Base-by-base conservation (phyloP, 1,140 invertebrate species). In the Homarus americanus region DNA sequence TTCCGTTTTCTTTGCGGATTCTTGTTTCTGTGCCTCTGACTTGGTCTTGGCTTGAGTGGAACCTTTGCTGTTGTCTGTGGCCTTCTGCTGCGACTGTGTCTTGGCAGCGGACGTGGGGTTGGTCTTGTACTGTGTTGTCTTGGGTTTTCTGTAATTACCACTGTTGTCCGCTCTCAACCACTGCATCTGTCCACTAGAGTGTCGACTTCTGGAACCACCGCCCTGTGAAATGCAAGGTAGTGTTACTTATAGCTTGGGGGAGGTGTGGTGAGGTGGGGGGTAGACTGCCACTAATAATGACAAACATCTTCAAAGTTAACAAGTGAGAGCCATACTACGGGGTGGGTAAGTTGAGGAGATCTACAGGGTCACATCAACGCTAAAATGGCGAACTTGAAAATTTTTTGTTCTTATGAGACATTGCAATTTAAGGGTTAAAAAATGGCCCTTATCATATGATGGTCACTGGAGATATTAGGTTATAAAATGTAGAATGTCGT, bases 191-290 rank as follows among this genome's bases (percentile, higher is more conserved):
- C 89, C 89, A 80, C 89, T 91, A 34, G 72, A 32, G 40, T 91
- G 82, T 66, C 89, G 34, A 58, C 82, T 91, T 86, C 89, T 85
- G 9, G 89, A 91, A 41, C 89, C 83, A 80, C 89, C 73, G 24
- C 63, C n/a, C n/a, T 69, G 28, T 32, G 32, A 69, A 69, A 9
- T n/a, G n/a, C n/a, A n/a, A n/a, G n/a, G n/a, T n/a, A n/a, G n/a
- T n/a, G n/a, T n/a, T n/a, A n/a, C n/a, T n/a, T n/a, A n/a, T n/a
- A n/a, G n/a, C n/a, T n/a, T n/a, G n/a, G n/a, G n/a, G n/a, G n/a
- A n/a, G n/a, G n/a, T n/a, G n/a, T n/a, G n/a, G n/a, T n/a, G n/a
- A n/a, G n/a, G n/a, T n/a, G n/a, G n/a, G n/a, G n/a, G n/a, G n/a
- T n/a, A n/a, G n/a, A n/a, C n/a, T n/a, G n/a, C n/a, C n/a, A n/a